Evolutionary conservation across 1,140 invertebrate genomes (phyloP).

Genomic region (Halyomorpha halys): DNA sequence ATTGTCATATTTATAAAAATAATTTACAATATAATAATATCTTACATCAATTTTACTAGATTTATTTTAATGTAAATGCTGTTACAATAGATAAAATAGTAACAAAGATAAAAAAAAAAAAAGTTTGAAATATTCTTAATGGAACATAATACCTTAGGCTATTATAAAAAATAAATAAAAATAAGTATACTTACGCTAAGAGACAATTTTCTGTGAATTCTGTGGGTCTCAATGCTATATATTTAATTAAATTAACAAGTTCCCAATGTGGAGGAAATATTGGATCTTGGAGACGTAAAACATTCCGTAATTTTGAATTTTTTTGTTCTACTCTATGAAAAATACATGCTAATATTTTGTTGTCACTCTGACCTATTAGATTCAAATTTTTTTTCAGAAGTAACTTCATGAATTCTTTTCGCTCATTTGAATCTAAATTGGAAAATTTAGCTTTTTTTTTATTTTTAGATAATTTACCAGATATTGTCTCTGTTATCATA

Average conservation of each 20-base stretch:
- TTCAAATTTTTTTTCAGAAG: not conserved
- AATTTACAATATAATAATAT: no score
- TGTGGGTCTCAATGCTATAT: not conserved
- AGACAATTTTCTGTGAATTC: not conserved
- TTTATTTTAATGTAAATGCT: no score
- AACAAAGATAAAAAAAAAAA: no score
- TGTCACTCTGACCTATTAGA: not conserved
- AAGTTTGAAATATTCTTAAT: no score
- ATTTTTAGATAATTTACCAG: not conserved
- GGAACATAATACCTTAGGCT: no score
- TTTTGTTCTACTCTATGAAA: slow-evolving; percentile 5
- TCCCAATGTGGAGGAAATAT: not conserved
- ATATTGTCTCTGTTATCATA: not conserved
- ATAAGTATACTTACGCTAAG: not conserved
- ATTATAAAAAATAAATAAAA: no score
- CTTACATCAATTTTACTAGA: no score
- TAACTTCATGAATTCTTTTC: not conserved
- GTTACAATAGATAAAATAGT: no score
- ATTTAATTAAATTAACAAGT: not conserved
- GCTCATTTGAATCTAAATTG: not conserved
- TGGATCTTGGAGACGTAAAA: not conserved
- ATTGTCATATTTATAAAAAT: no score
- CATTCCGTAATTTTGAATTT: not conserved
- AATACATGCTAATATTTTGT: not conserved
- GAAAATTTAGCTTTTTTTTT: not conserved